These are phyloP conservation scores for Geotrupes spiniger DNA, from an alignment of 2,888 invertebrate genomes.

Conservation along the genomic window DNA sequence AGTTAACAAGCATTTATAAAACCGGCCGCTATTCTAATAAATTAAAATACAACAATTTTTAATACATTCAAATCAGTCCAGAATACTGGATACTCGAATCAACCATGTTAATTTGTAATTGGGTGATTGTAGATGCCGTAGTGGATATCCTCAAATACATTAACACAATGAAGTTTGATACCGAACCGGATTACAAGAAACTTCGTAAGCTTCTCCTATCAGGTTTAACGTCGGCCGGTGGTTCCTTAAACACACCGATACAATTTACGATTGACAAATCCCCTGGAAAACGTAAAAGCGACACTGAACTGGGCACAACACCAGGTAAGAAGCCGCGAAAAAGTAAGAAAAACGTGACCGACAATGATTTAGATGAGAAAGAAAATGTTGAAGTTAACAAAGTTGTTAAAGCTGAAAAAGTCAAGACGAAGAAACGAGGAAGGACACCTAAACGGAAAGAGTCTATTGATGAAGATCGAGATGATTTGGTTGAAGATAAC, in stretches of 20 bases:
- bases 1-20: no score
- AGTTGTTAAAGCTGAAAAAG: constrained; percentile 35
- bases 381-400: constrained; percentile 32
- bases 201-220: constrained; percentile 63
- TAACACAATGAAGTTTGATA: constrained; percentile 63
- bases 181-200: constrained; percentile 71
- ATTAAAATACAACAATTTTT: no score
- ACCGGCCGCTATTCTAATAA: no score
- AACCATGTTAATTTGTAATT: no score
- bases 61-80: no score
- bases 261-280: constrained; percentile 51
- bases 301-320: constrained; percentile 18
- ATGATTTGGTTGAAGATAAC: not conserved
- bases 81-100: no score
- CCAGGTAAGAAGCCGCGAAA: constrained; percentile 25
- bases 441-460: constrained; percentile 29
- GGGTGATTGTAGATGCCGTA: no score
- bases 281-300: constrained; percentile 28
- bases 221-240: constrained; percentile 63
- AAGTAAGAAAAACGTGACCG: constrained; percentile 7
- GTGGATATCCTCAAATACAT: not conserved
- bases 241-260: constrained; percentile 57
- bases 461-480: constrained; percentile 5
- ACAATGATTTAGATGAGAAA: constrained; percentile 19
- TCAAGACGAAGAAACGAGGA: constrained; percentile 36